phyloP scores from a whole-genome alignment of 1,140 invertebrate species.

The Sarcophaga peregrina region DNA sequence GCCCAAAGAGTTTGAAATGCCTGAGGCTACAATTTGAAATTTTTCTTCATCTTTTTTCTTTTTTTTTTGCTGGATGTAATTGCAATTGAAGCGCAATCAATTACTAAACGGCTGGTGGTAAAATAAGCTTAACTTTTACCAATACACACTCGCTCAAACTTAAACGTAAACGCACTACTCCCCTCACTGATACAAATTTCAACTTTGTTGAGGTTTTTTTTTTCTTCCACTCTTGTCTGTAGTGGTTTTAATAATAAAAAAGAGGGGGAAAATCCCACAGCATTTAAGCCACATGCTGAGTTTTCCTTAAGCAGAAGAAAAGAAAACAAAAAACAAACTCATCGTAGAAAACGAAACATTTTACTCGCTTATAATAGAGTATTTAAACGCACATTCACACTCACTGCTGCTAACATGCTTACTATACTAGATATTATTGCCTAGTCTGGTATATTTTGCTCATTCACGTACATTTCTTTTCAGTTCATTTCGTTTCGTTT shows the following conservation, averaged over 20 bases:
- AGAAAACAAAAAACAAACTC: neutral
- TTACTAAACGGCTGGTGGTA: conserved; percentile 33
- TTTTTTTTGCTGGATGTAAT: conserved; percentile 27
- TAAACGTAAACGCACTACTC: neutral
- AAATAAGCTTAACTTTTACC: neutral
- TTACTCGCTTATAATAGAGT: conserved; percentile 29
- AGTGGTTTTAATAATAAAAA: neutral
- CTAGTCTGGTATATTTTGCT: neutral
- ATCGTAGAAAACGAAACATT: conserved; percentile 17
- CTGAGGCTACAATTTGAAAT: conserved; percentile 12
- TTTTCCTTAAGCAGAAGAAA: neutral
- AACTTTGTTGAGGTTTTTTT: too few species aligned
- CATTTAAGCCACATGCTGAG: conserved; percentile 25
- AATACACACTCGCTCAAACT: neutral
- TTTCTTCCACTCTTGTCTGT: neutral
- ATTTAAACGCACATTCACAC: neutral
- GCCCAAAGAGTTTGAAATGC: conserved; percentile 16
- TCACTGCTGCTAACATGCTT: neutral
- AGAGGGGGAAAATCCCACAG: conserved; percentile 20
- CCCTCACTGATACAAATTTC: neutral
- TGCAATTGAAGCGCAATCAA: conserved; percentile 36
- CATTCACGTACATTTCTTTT: neutral
- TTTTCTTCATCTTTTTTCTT: too few species aligned
- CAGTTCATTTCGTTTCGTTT: neutral
- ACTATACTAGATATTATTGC: neutral